Percentiles rank a stretch among this genome's conserved stretches.
Conservation (phyloP, 2,113 vertebrate species). For the Parus major region DNA sequence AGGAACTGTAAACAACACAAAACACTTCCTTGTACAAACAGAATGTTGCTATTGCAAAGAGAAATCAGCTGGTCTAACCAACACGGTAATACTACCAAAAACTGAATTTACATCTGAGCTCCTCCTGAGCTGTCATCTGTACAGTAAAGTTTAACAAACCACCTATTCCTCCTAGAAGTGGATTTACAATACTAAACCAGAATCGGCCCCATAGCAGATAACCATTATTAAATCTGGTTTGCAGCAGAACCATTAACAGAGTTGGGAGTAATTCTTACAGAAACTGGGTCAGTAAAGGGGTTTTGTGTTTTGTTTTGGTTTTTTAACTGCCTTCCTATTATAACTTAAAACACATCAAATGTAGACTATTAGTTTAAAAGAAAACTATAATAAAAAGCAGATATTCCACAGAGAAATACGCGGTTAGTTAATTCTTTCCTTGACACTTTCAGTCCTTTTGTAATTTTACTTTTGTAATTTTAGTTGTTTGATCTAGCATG, state of each 20-base stretch:
- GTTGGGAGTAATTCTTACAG: not conserved
- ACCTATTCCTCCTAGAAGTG: constrained; percentile 33
- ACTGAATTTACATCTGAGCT: constrained; percentile 62
- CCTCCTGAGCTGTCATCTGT: constrained; percentile 72
- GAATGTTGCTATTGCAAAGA: constrained; percentile 17
- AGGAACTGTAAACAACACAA: not conserved
- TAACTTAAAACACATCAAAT: not conserved
- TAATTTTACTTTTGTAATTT: not conserved
- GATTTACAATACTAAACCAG: constrained; percentile 26
- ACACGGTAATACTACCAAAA: constrained; percentile 54
- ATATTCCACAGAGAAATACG: not conserved
- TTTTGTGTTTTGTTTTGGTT: not conserved
- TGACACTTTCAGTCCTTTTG: not conserved
- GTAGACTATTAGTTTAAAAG: not conserved
- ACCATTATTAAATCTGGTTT: not conserved
- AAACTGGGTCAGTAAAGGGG: not conserved
- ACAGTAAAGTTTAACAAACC: constrained; percentile 77
- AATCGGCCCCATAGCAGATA: constrained; percentile 33
- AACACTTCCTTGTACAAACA: not conserved
- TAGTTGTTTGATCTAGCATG: not conserved
- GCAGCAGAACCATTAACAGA: not conserved
- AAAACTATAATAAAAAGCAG: not conserved
- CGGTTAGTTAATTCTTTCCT: not conserved
- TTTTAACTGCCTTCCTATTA: not conserved
- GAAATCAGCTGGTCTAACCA: constrained; percentile 61